Percentiles rank a stretch among this genome's conserved stretches.
phyloP scores from a whole-genome alignment of 1,140 invertebrate genomes.

The Drosophila kikkawai region DNA sequence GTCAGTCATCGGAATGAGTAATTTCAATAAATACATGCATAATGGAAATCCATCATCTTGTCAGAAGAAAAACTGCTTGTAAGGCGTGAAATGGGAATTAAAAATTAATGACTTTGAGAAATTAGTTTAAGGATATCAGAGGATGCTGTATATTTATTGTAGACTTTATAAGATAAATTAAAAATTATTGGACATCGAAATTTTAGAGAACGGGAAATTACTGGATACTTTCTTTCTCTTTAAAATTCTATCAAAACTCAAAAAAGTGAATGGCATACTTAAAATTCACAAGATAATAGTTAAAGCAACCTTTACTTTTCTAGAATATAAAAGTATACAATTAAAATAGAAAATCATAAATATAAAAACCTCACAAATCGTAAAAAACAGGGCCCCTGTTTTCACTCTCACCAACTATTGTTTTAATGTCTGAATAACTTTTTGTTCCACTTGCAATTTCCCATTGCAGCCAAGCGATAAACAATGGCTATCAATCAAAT shows the following conservation, averaged over 20 bases:
- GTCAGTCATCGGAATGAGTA: constrained; percentile 21
- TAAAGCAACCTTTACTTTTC: not conserved
- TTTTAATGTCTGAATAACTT: constrained; percentile 31
- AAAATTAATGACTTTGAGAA: constrained; percentile 12
- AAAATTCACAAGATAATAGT: not conserved
- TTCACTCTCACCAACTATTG: constrained; percentile 31
- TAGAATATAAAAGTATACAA: not conserved
- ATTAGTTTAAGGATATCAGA: not conserved
- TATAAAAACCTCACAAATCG: not conserved
- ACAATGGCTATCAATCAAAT: constrained; percentile 43
- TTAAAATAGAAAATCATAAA: not conserved
- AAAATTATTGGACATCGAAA: too few relatives aligned
- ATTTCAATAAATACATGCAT: constrained; percentile 32
- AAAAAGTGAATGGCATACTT: not conserved
- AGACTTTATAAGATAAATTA: too few relatives aligned
- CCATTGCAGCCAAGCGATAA: constrained; percentile 23
- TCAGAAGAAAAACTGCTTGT: not conserved
- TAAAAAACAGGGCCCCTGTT: not conserved
- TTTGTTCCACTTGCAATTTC: constrained; percentile 37
- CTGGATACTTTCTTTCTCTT: too few relatives aligned
- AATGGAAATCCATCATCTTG: constrained; percentile 31
- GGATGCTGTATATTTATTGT: not conserved
- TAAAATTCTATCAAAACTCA: not conserved
- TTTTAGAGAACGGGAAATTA: too few relatives aligned
- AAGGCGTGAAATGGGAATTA: constrained; percentile 3